A percentile compares a stretch with the other conserved stretches of the same genome.
Evolutionary conservation across 2,888 invertebrate species (phyloP).

Genomic region (Lobophora halterata): DNA sequence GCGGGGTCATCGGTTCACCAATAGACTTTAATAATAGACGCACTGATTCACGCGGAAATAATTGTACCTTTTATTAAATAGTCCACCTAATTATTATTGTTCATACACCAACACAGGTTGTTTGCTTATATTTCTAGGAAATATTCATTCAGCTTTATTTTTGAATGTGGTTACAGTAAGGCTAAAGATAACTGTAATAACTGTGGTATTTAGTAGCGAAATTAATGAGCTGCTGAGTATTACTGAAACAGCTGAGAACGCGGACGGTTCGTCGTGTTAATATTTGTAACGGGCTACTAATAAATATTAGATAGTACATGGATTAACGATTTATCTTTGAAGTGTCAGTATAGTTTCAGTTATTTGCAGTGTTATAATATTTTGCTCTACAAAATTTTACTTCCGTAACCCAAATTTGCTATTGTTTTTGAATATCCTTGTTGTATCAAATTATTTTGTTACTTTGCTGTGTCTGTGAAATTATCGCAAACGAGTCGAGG

Average conservation of each 20-base stretch:
- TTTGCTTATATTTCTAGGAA: constrained; percentile 63
- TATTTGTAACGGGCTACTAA: constrained; percentile 22
- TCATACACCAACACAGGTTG: constrained; percentile 41
- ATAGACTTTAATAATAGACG: constrained; percentile 50
- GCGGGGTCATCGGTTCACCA: constrained; percentile 65
- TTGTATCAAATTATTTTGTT: constrained; percentile 1
- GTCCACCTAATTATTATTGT: too few species aligned
- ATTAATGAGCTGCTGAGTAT: constrained; percentile 35
- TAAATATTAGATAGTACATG: constrained; percentile 21
- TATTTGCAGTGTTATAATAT: constrained; percentile 3
- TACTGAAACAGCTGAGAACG: constrained; percentile 32
- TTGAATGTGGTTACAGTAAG: constrained; percentile 57
- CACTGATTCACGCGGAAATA: constrained; percentile 59
- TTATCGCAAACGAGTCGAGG: constrained; percentile 12
- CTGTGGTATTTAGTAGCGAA: constrained; percentile 37
- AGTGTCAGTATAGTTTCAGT: constrained; percentile 5
- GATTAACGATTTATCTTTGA: constrained; percentile 15
- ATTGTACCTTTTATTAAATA: constrained; percentile 56
- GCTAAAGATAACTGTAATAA: constrained; percentile 38
- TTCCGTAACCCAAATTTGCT: background rate
- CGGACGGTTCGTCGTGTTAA: constrained; percentile 26
- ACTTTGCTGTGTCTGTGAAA: constrained; percentile 12
- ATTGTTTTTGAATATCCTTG: constrained; percentile 2
- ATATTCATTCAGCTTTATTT: constrained; percentile 34
- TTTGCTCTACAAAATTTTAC: constrained; percentile 4